phyloP scores from a whole-genome alignment of 1,140 invertebrate species.

The Mycetomoellerius zeteki region DNA sequence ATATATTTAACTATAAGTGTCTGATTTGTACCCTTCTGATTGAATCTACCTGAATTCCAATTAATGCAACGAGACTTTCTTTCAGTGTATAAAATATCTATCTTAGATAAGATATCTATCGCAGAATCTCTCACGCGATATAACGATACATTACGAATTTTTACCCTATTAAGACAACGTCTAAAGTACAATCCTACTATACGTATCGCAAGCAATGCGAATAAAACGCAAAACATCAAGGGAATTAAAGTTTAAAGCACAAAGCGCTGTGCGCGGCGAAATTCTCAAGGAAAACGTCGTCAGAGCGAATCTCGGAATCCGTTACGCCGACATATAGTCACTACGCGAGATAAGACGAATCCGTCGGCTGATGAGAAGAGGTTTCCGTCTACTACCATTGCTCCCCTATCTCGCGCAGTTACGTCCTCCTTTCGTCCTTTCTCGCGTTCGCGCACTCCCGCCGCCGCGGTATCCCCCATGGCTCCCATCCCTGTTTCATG shows the following conservation, averaged over 20 bases:
- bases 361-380: conserved; percentile 47
- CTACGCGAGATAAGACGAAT: conserved; percentile 52
- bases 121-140: neutral
- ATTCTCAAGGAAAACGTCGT: conserved; percentile 29
- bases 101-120: neutral
- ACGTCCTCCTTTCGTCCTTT: conserved; percentile 23
- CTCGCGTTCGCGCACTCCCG: conserved; percentile 29
- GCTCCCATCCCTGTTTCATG: conserved; percentile 38
- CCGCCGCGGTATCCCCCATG: conserved; percentile 8
- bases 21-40: no score
- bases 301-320: conserved; percentile 40
- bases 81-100: no score
- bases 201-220: neutral
- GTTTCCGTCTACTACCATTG: neutral
- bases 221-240: neutral
- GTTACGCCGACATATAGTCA: conserved; percentile 31
- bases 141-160: neutral
- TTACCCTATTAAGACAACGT: neutral
- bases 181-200: no score
- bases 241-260: neutral
- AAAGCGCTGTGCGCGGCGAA: neutral
- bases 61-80: no score
- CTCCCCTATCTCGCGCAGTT: conserved; percentile 18
- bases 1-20: no score
- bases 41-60: no score